Conservation (phyloP, 2,888 invertebrate genomes). For the Drosophila setosimentum region DNA sequence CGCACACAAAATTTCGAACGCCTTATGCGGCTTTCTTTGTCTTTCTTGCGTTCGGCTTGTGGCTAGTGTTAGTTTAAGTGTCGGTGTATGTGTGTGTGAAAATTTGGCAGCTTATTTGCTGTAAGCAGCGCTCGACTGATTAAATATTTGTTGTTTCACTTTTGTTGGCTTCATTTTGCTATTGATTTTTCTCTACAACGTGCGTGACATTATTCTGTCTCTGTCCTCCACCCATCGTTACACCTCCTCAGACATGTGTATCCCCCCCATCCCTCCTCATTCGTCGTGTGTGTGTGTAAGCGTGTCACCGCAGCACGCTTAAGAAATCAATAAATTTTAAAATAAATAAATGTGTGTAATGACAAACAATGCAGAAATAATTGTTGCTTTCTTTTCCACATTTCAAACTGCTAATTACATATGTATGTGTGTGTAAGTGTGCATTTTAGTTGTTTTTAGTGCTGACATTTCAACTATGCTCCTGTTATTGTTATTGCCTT, state of each 20-base stretch:
- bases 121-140: slow-evolving; percentile 16
- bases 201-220: slow-evolving; percentile 49
- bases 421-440: slow-evolving; percentile 3
- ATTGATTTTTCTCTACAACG: slow-evolving; percentile 52
- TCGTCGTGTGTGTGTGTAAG: slow-evolving; percentile 11
- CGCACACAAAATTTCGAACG: background rate
- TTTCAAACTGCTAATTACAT: slow-evolving; percentile 10
- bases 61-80: background rate
- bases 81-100: slow-evolving; percentile 20
- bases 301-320: slow-evolving; percentile 33
- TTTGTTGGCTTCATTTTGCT: slow-evolving; percentile 45
- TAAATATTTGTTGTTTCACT: slow-evolving; percentile 24
- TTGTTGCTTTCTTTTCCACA: background rate
- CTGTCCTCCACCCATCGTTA: background rate
- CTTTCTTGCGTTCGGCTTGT: background rate
- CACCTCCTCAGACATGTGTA: background rate
- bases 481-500: slow-evolving; percentile 8
- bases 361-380: slow-evolving; percentile 19
- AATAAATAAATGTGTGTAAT: slow-evolving; percentile 46
- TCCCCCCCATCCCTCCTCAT: background rate
- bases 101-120: slow-evolving; percentile 24
- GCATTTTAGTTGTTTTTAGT: background rate
- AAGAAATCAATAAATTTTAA: slow-evolving; percentile 75
- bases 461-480: background rate
- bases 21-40: slow-evolving; percentile 38